Base-by-base conservation (phyloP, 1,140 invertebrate species). In the Aphelinus atriplicis region DNA sequence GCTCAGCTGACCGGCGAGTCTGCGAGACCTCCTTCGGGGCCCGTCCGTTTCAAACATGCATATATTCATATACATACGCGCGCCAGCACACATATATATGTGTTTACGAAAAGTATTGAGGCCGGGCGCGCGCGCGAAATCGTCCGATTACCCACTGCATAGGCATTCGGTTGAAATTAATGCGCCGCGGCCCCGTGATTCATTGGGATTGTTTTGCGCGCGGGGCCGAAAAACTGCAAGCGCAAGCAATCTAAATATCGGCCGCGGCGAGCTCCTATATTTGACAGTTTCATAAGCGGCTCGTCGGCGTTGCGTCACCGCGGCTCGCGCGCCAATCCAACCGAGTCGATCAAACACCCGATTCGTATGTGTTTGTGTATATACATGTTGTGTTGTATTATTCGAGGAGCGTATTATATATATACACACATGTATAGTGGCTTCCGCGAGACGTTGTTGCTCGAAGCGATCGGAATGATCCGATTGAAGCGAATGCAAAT, bases 281-380 rank as follows among this genome's bases (percentile, higher is more conserved):
- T 71, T 43, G 71, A 10, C 65, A 50, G 46, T 68, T 74, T 74
- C 72, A 56, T 68, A 74, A 74, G 72, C 60, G 56, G 2, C 26
- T 7, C 48, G 63, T 4, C 3, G 47, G 65, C 7, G 55, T 73
- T 73, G 71, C 71, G 46, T 65, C 71, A 73, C 7, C n/a, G 56
- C 3, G 6, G 9, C 4, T 6, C 43, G 66, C 42, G 48, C 64
- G 42, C 7, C 26, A 26, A 26, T 26, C 26, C 26, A 10, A 10
- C 3, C 55, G 7, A 47, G 66, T 66, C 50, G 66, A 7, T 46
- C 10, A 47, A 51, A 70, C 53, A 48, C 57, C 53, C 55, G 42
- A 57, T 48, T 71, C 26, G 26, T 26, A 26, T 26, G 26, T 26
- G 26, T 26, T 26, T 26, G 26, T 26, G 26, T 26, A 26, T 26